Conservation (phyloP, 2,888 invertebrate genomes). For the Sympetrum striolatum region DNA sequence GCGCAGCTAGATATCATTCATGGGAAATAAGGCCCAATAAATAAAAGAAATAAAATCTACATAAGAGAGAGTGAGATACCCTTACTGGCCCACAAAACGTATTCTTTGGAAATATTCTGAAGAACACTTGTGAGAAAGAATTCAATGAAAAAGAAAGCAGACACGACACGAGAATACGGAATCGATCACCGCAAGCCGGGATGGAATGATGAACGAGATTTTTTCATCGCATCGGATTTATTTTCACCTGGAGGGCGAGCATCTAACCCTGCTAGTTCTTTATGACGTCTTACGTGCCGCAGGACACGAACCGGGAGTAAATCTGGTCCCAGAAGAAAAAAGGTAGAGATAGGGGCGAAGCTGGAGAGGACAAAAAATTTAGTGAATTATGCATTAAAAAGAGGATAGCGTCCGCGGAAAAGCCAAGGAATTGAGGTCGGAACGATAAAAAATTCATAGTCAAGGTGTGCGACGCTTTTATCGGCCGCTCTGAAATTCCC, state of each 20-base stretch:
- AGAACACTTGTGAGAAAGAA: no score
- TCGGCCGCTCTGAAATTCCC: no score
- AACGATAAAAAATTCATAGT: background rate
- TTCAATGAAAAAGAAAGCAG: no score
- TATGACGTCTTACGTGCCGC: background rate
- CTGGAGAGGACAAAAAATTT: background rate
- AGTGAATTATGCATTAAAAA: background rate
- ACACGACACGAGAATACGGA: no score
- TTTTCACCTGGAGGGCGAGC: background rate
- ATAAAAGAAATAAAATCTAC: no score
- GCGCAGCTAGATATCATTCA: no score
- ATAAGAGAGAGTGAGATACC: no score
- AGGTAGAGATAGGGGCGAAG: background rate
- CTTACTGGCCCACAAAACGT: no score
- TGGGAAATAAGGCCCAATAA: no score
- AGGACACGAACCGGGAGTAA: background rate
- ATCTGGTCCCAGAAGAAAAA: background rate
- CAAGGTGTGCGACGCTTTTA: background rate
- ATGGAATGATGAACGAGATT: background rate
- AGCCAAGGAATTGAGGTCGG: background rate
- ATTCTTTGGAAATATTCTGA: no score
- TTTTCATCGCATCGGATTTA: background rate
- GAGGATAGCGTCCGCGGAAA: background rate
- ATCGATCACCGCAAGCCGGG: no score
- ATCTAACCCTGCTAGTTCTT: no score